Evolutionary conservation across 35 echinoderm and acorn worm species (phyloP).

Genomic region (Apostichopus japonicus): DNA sequence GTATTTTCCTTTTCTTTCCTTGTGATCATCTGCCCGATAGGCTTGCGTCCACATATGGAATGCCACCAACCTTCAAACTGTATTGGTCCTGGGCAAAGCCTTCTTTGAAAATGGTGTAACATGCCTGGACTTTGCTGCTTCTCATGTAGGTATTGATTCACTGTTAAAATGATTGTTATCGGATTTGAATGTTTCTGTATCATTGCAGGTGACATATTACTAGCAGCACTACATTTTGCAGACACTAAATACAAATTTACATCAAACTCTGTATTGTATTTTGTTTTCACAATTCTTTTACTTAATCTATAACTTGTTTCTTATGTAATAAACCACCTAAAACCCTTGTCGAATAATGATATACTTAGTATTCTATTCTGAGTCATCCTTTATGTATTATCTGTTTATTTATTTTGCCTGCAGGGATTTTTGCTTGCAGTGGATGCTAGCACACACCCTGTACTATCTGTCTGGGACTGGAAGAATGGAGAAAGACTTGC

Average conservation of each 20-base stretch:
- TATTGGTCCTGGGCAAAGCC: conserved; percentile 65
- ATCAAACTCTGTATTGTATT: too few species aligned
- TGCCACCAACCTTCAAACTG: conserved; percentile 71
- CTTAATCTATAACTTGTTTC: too few species aligned
- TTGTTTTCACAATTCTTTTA: too few species aligned
- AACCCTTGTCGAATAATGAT: too few species aligned
- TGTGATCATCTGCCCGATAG: background rate
- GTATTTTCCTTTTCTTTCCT: too few species aligned
- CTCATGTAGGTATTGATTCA: conserved; percentile 46
- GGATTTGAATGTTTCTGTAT: too few species aligned
- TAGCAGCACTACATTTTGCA: background rate
- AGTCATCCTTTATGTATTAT: background rate
- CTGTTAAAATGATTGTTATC: too few species aligned
- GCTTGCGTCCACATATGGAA: conserved; percentile 81
- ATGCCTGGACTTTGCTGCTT: conserved; percentile 80
- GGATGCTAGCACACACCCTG: conserved; percentile 65
- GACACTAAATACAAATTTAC: too few species aligned
- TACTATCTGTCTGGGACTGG: conserved; percentile 74
- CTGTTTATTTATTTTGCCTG: background rate
- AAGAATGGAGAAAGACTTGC: conserved; percentile 70
- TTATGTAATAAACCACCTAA: too few species aligned
- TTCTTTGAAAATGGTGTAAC: conserved; percentile 79
- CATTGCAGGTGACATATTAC: too few species aligned
- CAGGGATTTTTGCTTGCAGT: conserved; percentile 76
- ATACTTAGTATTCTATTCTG: too few species aligned